These are phyloP conservation scores for Anoplolepis gracilipes DNA, from an alignment of 1,140 invertebrate species.

Conservation along the genomic window DNA sequence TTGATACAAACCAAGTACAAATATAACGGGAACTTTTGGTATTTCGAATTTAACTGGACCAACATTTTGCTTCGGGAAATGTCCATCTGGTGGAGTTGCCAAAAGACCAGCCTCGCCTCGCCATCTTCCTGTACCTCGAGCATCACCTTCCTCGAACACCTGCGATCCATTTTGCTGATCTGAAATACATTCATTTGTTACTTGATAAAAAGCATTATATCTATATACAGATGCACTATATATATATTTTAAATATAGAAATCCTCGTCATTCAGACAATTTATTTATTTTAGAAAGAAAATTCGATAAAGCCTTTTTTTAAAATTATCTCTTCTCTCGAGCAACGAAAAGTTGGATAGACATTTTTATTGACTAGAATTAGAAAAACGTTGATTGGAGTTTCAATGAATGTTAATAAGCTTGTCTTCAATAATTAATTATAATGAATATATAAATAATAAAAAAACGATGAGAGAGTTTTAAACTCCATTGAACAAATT, in stretches of 20 bases:
- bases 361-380: background rate
- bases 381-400: background rate
- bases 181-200: conserved; percentile 79
- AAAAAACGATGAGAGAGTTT: background rate
- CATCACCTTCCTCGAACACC: conserved; percentile 88
- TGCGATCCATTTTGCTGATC: conserved; percentile 92
- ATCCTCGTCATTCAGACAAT: background rate
- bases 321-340: background rate
- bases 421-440: background rate
- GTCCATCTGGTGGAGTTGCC: conserved; percentile 88
- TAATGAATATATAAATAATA: background rate
- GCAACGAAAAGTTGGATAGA: background rate
- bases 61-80: conserved; percentile 91
- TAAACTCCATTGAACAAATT: background rate
- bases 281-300: background rate
- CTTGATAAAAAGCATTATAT: background rate
- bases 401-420: background rate
- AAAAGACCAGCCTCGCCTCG: conserved; percentile 83
- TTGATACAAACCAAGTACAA: conserved; percentile 91
- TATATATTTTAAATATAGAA: background rate
- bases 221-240: background rate
- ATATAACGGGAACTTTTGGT: conserved; percentile 94
- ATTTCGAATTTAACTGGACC: conserved; percentile 93
- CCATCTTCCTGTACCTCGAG: conserved; percentile 84
- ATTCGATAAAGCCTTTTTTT: background rate